Conservation (phyloP, 1,140 invertebrate genomes). For the Megalonaias nervosa region DNA sequence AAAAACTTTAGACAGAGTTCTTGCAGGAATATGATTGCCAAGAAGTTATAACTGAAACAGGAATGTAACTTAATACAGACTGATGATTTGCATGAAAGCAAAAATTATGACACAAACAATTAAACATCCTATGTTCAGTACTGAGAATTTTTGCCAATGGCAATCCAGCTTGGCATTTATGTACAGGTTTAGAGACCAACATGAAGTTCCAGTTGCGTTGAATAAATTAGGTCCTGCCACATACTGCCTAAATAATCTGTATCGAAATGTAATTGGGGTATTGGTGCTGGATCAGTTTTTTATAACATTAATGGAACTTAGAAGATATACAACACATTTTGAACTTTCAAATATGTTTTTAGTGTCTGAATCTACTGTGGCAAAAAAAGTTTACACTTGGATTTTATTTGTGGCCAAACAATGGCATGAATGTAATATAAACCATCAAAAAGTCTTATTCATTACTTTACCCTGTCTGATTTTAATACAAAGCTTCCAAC, state of each 20-base stretch:
- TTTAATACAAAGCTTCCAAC: neutral
- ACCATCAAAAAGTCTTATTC: neutral
- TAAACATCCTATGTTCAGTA: too few species aligned
- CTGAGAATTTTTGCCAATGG: constrained; percentile 15
- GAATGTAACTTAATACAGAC: too few species aligned
- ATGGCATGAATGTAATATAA: neutral
- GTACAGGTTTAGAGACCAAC: constrained; percentile 4
- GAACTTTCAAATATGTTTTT: constrained; percentile 26
- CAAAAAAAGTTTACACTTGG: too few species aligned
- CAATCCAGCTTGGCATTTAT: neutral
- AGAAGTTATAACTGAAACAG: neutral
- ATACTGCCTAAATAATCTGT: too few species aligned
- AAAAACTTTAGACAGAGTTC: neutral
- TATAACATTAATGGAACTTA: constrained; percentile 9
- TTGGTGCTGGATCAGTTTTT: neutral
- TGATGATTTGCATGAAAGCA: too few species aligned
- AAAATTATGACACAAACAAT: too few species aligned
- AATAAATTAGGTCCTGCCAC: too few species aligned
- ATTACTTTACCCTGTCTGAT: neutral
- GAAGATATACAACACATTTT: constrained; percentile 9
- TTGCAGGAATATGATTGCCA: neutral
- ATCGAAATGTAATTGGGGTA: too few species aligned
- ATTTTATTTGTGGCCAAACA: too few species aligned
- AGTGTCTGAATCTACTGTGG: too few species aligned
- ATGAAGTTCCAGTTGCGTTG: too few species aligned